These are phyloP conservation scores for Pammene aurita DNA, from an alignment of 2,888 invertebrate species.

Conservation along the genomic window DNA sequence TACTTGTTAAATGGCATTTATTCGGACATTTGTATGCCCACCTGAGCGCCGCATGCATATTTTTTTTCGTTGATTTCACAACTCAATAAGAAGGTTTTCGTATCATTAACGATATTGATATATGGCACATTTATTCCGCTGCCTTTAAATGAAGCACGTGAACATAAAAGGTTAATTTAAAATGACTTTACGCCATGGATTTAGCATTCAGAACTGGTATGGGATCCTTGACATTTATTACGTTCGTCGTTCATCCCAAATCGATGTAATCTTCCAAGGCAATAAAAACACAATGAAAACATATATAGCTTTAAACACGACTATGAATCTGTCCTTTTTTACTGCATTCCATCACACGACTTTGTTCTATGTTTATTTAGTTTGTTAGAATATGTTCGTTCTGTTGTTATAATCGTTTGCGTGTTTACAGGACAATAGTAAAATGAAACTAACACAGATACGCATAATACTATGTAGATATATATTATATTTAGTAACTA, in stretches of 20 bases:
- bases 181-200: constrained; percentile 40
- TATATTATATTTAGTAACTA: background rate
- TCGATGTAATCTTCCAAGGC: constrained; percentile 37
- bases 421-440: background rate
- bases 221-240: constrained; percentile 47
- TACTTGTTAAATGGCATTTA: constrained; percentile 14
- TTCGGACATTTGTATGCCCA: constrained; percentile 23
- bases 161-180: constrained; percentile 29
- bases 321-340: constrained; percentile 13
- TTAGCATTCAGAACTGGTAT: constrained; percentile 43
- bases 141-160: constrained; percentile 8
- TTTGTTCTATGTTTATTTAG: constrained; percentile 3
- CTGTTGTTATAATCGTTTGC: background rate
- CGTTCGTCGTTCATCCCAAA: constrained; percentile 33
- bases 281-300: constrained; percentile 39
- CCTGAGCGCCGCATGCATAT: background rate
- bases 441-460: background rate
- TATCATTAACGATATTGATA: constrained; percentile 31
- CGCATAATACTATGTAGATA: too few species aligned
- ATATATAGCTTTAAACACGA: constrained; percentile 18
- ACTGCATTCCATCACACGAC: constrained; percentile 6
- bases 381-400: constrained; percentile 4
- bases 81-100: constrained; percentile 23
- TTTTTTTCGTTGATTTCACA: constrained; percentile 26
- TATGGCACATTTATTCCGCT: constrained; percentile 1